Conservation (phyloP, 2,797 vertebrate species). For the Ataeniobius toweri region DNA sequence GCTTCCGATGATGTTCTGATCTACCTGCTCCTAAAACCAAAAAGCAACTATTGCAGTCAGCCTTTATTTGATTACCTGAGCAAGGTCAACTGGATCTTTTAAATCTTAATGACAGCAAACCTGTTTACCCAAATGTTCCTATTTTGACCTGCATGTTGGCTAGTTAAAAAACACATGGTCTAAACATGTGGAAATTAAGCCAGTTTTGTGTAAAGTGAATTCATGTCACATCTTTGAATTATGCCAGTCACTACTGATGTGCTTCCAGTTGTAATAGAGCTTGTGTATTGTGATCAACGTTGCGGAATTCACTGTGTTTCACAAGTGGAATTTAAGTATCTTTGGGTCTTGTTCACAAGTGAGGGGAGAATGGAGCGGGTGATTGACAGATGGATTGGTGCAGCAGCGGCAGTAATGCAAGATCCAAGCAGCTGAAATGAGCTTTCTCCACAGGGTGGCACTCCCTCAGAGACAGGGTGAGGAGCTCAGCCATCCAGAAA, state of each 20-base stretch:
- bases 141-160: background rate
- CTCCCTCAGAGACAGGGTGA: no score
- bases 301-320: background rate
- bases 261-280: background rate
- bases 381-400: no score
- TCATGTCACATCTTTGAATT: background rate
- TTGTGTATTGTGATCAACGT: background rate
- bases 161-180: background rate
- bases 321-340: no score
- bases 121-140: background rate
- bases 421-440: no score
- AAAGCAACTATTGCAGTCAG: background rate
- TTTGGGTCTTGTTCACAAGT: no score
- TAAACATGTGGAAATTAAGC: background rate
- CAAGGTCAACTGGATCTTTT: background rate
- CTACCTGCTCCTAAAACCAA: background rate
- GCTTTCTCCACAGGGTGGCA: no score
- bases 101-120: background rate
- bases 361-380: no score
- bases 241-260: background rate
- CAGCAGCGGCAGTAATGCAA: no score
- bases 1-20: no score
- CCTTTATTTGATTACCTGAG: background rate
- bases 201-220: background rate
- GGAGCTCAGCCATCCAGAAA: no score